Conservation (phyloP, 2,888 invertebrate species). For the Drosophila setosimentum region DNA sequence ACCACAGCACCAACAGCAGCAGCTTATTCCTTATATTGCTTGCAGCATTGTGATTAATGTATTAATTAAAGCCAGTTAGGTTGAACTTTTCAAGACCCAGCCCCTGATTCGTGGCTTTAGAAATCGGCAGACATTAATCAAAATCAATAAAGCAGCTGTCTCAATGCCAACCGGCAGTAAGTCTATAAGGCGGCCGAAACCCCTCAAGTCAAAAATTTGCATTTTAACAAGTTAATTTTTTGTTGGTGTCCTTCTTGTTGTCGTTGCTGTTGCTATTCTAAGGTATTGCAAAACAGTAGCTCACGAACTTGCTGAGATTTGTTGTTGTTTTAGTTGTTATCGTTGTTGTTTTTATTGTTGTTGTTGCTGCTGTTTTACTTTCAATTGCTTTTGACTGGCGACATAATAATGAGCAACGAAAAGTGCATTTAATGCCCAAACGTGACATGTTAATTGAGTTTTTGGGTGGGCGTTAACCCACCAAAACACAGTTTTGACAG, state of each 20-base stretch:
- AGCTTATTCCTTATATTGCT: slow-evolving; percentile 17
- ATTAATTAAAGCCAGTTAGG: slow-evolving; percentile 74
- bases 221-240: slow-evolving; percentile 83
- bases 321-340: slow-evolving; percentile 29
- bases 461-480: slow-evolving; percentile 70
- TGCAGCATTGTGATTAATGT: slow-evolving; percentile 65
- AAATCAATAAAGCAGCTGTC: slow-evolving; percentile 73
- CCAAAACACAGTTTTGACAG: slow-evolving; percentile 65
- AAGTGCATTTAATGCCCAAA: slow-evolving; percentile 75
- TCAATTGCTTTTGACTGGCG: slow-evolving; percentile 79
- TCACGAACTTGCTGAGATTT: slow-evolving; percentile 70
- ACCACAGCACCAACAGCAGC: slow-evolving; percentile 29
- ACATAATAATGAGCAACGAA: slow-evolving; percentile 76
- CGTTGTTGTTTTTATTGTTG: slow-evolving; percentile 31
- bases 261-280: slow-evolving; percentile 52
- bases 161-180: slow-evolving; percentile 70
- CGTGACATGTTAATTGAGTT: slow-evolving; percentile 77
- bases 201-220: slow-evolving; percentile 72
- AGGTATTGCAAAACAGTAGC: slow-evolving; percentile 79
- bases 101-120: slow-evolving; percentile 62
- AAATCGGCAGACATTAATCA: slow-evolving; percentile 78
- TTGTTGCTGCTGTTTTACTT: slow-evolving; percentile 62
- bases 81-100: slow-evolving; percentile 58
- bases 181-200: slow-evolving; percentile 57
- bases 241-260: slow-evolving; percentile 45